Percentiles rank a stretch among this genome's conserved stretches.
These are phyloP conservation scores for Aleiodes sp. DNA, from an alignment of 1,140 invertebrate genomes.

Conservation along the genomic window DNA sequence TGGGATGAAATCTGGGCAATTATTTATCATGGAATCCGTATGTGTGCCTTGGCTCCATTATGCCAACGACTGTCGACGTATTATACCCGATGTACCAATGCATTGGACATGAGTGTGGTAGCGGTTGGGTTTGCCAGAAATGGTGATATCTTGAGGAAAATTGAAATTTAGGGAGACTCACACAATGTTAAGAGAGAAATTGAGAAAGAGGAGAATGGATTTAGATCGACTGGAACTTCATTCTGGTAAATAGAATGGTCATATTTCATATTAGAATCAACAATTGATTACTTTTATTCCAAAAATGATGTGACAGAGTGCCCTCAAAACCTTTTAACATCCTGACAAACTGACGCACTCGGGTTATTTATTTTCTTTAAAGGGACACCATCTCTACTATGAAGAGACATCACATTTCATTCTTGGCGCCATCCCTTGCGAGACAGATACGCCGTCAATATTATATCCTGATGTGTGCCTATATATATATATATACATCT, in stretches of 20 bases:
- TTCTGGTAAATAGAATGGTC: not conserved
- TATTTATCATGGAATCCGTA: constrained; percentile 12
- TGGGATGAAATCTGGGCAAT: not conserved
- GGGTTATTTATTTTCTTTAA: not conserved
- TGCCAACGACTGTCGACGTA: constrained; percentile 11
- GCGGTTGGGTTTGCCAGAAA: constrained; percentile 12
- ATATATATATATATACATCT: no score
- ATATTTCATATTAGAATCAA: not conserved
- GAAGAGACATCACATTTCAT: not conserved
- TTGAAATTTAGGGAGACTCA: constrained; percentile 15
- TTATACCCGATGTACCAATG: constrained; percentile 16
- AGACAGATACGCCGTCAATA: no score
- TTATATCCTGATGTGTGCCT: no score
- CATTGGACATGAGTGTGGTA: constrained; percentile 20
- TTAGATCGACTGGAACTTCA: not conserved
- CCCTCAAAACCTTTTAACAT: not conserved
- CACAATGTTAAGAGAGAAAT: not conserved
- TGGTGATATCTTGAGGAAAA: not conserved
- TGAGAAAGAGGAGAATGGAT: not conserved
- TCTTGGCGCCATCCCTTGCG: not conserved
- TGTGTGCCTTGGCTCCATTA: constrained; percentile 4
- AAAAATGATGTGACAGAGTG: no score
- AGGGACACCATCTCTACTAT: no score
- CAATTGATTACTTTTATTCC: not conserved
- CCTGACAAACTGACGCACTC: not conserved